Conservation (phyloP, 2,113 vertebrate species). For the Ailuropoda melanoleuca region DNA sequence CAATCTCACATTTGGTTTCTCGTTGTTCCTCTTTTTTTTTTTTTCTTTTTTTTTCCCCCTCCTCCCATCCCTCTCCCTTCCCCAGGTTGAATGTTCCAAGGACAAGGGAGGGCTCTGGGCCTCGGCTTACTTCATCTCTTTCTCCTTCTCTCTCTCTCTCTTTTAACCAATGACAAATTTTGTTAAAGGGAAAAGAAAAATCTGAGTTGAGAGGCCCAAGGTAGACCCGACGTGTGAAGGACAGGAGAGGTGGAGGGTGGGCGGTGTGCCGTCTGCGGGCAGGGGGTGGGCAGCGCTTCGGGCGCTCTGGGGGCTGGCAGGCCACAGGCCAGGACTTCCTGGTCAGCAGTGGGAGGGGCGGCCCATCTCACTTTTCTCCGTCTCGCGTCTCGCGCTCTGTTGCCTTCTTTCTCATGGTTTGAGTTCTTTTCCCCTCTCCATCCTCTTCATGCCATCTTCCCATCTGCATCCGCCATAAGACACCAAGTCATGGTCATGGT, state of each 20-base stretch:
- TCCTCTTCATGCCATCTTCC: slow-evolving; percentile 64
- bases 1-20: slow-evolving; percentile 68
- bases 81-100: slow-evolving; percentile 58
- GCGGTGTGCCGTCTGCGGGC: neutral
- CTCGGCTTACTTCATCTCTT: slow-evolving; percentile 37
- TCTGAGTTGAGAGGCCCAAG: slow-evolving; percentile 56
- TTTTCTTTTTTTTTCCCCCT: neutral
- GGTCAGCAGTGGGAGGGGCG: neutral
- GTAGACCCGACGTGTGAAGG: slow-evolving; percentile 67
- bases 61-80: neutral
- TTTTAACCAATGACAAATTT: slow-evolving; percentile 64
- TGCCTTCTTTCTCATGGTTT: slow-evolving; percentile 55
- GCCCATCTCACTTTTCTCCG: slow-evolving; percentile 58
- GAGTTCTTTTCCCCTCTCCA: slow-evolving; percentile 57
- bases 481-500: slow-evolving; percentile 53
- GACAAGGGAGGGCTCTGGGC: slow-evolving; percentile 56
- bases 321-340: slow-evolving; percentile 10
- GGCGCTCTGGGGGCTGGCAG: neutral
- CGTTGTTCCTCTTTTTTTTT: slow-evolving; percentile 46
- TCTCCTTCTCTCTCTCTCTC: neutral
- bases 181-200: slow-evolving; percentile 66
- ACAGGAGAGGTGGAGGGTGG: slow-evolving; percentile 36
- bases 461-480: slow-evolving; percentile 67
- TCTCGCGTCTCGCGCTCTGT: neutral
- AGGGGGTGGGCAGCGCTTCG: neutral